Evolutionary conservation across 2,888 invertebrate genomes (phyloP).

Genomic region (Sturmia bella): DNA sequence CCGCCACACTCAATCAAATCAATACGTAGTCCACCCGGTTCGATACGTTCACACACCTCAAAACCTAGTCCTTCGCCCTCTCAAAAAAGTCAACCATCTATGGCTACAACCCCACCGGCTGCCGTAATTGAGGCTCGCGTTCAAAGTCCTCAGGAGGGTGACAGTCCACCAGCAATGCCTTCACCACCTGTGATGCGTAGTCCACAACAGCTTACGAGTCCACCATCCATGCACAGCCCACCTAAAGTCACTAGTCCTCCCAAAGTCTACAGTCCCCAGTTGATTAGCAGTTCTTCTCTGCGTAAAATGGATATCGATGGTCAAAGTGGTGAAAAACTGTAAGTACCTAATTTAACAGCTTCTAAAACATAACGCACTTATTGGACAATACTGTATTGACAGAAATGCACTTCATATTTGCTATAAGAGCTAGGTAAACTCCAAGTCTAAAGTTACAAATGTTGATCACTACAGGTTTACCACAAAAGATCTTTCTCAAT

Average conservation of each 20-base stretch:
- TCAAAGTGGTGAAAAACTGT: slow-evolving; percentile 70
- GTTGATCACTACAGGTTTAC: no score
- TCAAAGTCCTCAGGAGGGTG: slow-evolving; percentile 77
- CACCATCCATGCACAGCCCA: slow-evolving; percentile 78
- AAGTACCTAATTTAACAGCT: slow-evolving; percentile 47
- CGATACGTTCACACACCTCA: slow-evolving; percentile 70
- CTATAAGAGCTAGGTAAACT: no score
- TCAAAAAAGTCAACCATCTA: slow-evolving; percentile 62
- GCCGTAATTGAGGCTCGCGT: slow-evolving; percentile 65
- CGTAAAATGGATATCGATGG: slow-evolving; percentile 68
- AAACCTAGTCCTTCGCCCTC: slow-evolving; percentile 62
- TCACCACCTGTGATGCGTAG: slow-evolving; percentile 78
- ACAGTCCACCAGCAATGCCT: slow-evolving; percentile 77
- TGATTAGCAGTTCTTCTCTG: slow-evolving; percentile 78
- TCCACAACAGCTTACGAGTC: slow-evolving; percentile 75
- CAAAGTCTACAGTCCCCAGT: slow-evolving; percentile 77
- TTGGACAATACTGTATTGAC: neutral
- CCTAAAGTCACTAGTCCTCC: slow-evolving; percentile 78
- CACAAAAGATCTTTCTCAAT: no score
- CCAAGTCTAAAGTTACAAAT: no score
- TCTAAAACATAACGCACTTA: neutral
- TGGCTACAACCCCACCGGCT: slow-evolving; percentile 45
- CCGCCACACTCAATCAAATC: slow-evolving; percentile 76
- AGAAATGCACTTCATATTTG: no score
- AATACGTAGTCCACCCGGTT: slow-evolving; percentile 75